phyloP scores from a whole-genome alignment of 2,797 vertebrate genomes.

The Parauchenoglanis punctatus region DNA sequence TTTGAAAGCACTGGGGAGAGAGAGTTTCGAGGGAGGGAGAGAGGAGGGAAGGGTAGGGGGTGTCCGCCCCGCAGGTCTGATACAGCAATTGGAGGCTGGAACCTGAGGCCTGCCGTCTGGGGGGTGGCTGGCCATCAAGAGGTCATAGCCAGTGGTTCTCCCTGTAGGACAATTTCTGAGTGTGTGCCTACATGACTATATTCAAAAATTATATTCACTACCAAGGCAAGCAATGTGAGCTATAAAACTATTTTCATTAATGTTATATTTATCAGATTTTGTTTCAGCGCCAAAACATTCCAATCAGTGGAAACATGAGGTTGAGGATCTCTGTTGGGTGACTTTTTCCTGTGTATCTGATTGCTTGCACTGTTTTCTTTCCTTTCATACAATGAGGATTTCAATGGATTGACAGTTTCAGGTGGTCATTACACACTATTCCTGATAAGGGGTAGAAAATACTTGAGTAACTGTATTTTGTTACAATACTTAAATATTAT shows the following conservation, averaged over 20 bases:
- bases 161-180: constrained; percentile 48
- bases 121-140: constrained; percentile 68
- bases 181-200: constrained; percentile 42
- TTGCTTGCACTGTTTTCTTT: constrained; percentile 61
- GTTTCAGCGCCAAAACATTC: constrained; percentile 43
- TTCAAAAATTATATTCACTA: constrained; percentile 22
- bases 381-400: constrained; percentile 48
- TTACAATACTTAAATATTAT: not conserved
- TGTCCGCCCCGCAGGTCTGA: constrained; percentile 72
- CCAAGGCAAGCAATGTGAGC: constrained; percentile 43
- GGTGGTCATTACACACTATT: constrained; percentile 2
- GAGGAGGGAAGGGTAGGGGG: constrained; percentile 67
- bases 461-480: not conserved
- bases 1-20: constrained; percentile 78
- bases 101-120: constrained; percentile 70
- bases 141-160: constrained; percentile 75
- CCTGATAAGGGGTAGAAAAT: not conserved
- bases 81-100: constrained; percentile 67
- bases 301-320: constrained; percentile 54
- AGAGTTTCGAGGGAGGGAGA: constrained; percentile 55
- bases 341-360: constrained; percentile 56
- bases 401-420: constrained; percentile 31
- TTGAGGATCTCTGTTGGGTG: constrained; percentile 57
- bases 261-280: constrained; percentile 52
- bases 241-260: constrained; percentile 23